phyloP scores from a whole-genome alignment of 2,113 vertebrate genomes.

The Strigops habroptila region DNA sequence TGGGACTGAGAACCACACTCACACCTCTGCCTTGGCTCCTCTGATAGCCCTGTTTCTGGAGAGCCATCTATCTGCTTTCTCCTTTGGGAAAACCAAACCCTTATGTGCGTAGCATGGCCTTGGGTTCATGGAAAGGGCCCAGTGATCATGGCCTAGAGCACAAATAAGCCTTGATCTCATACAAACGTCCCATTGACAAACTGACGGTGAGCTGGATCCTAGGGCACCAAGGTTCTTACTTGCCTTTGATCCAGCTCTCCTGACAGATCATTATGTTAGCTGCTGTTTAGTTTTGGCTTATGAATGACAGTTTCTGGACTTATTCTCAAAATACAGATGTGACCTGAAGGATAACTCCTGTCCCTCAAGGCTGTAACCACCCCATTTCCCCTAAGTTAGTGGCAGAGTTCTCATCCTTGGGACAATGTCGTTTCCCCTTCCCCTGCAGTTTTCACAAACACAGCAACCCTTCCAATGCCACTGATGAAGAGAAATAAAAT shows the following conservation, averaged over 20 bases:
- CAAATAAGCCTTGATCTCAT: not conserved
- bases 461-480: constrained; percentile 31
- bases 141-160: not conserved
- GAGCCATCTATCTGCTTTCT: not conserved
- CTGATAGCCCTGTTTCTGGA: not conserved
- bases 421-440: not conserved
- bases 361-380: not conserved
- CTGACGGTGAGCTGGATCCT: not conserved
- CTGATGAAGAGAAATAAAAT: constrained; percentile 40
- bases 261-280: not conserved
- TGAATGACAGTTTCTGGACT: not conserved
- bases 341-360: not conserved
- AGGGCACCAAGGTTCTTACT: not conserved
- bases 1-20: not conserved
- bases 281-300: not conserved
- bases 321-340: constrained; percentile 9
- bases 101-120: not conserved
- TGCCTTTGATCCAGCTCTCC: not conserved
- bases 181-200: not conserved
- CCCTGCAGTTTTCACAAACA: constrained; percentile 14
- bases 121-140: not conserved
- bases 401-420: not conserved
- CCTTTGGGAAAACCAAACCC: not conserved
- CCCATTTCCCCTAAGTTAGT: not conserved
- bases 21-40: rapidly evolving